A percentile compares a stretch with the other conserved stretches of the same genome.
Conservation (phyloP, 2,797 vertebrate genomes). For the Argyrosomus regius region DNA sequence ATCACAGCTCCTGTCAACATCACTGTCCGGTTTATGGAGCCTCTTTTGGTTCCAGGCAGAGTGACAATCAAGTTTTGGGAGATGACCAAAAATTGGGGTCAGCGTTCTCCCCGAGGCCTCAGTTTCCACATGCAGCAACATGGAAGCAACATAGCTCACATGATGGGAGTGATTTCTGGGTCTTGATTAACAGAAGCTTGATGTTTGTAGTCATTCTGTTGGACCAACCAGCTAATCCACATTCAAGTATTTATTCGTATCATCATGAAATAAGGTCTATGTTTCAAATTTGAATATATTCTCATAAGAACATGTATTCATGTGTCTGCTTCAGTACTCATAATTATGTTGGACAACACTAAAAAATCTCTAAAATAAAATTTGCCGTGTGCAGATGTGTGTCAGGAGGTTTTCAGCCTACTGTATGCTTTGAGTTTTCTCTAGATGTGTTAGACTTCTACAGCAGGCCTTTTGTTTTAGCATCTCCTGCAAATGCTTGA, state of each 20-base stretch:
- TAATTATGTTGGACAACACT: too few relatives aligned
- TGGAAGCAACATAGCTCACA: constrained; percentile 26
- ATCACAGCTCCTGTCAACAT: constrained; percentile 73
- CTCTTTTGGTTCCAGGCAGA: constrained; percentile 53
- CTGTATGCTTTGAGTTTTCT: too few relatives aligned
- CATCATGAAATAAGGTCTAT: not conserved
- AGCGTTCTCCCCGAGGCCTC: constrained; percentile 29
- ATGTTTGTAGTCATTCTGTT: constrained; percentile 1
- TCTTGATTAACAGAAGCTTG: not conserved
- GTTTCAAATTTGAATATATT: not conserved
- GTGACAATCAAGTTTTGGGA: constrained; percentile 74
- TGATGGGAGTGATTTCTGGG: constrained; percentile 70
- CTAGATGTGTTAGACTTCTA: too few relatives aligned
- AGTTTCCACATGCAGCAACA: constrained; percentile 67
- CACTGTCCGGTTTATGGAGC: constrained; percentile 64
- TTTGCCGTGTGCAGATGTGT: too few relatives aligned
- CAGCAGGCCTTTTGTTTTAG: too few relatives aligned
- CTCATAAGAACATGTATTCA: not conserved
- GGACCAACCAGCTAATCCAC: not conserved
- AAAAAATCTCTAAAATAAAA: too few relatives aligned
- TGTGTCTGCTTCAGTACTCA: not conserved
- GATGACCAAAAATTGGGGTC: not conserved
- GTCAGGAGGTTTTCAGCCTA: too few relatives aligned
- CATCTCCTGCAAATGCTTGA: too few relatives aligned
- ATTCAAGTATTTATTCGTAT: not conserved